phyloP scores from a whole-genome alignment of 2,888 invertebrate genomes.

The Lepidochrysops patricia region DNA sequence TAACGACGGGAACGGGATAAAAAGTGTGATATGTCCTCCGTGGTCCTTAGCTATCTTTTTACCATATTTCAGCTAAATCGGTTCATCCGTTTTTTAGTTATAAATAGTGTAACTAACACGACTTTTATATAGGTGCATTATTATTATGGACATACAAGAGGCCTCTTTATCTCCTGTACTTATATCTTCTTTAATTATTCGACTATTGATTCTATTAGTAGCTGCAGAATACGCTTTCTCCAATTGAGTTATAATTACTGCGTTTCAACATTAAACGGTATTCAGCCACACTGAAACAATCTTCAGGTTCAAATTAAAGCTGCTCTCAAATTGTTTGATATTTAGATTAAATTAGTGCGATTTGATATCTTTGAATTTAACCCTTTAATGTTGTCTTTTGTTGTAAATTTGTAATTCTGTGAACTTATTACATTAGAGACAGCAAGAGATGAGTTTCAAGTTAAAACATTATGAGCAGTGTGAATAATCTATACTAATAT shows the following conservation, averaged over 20 bases:
- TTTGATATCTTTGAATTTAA: not conserved
- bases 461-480: not conserved
- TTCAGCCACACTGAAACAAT: not conserved
- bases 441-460: not conserved
- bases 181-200: too few species aligned
- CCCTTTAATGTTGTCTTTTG: not conserved
- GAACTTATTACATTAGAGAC: not conserved
- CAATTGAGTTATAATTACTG: not conserved
- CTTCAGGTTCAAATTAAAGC: not conserved
- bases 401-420: not conserved
- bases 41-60: too few species aligned
- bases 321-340: constrained; percentile 1
- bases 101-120: too few species aligned
- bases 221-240: not conserved
- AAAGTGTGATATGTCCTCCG: too few species aligned
- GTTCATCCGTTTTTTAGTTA: too few species aligned
- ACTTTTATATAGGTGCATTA: too few species aligned
- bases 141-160: too few species aligned
- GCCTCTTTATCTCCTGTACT: too few species aligned
- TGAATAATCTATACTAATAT: too few species aligned
- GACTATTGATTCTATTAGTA: too few species aligned
- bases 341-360: constrained; percentile 7
- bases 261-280: not conserved
- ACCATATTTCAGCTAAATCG: too few species aligned
- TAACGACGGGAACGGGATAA: too few species aligned